Conservation (phyloP, 37 sponge, comb jelly and placozoan species). For the Chondrosia reniformis region DNA sequence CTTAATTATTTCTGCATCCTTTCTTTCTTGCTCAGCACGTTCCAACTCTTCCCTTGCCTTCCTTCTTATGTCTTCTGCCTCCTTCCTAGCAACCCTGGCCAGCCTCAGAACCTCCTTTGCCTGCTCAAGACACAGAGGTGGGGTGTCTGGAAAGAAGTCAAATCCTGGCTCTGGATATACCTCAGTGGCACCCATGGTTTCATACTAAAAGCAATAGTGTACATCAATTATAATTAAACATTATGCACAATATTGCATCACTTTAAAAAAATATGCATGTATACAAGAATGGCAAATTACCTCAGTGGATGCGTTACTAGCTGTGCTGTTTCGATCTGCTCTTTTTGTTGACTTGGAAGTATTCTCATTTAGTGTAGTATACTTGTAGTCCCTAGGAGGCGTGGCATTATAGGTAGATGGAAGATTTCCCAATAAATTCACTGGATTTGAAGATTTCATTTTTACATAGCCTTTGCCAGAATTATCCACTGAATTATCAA, state of each 20-base stretch:
- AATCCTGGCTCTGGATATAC: not conserved
- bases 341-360: not conserved
- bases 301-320: too few species aligned
- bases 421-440: not conserved
- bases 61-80: conserved; percentile 60
- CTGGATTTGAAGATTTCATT: not conserved
- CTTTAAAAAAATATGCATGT: too few species aligned
- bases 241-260: too few species aligned
- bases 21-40: conserved; percentile 57
- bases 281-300: too few species aligned
- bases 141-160: conserved; percentile 11
- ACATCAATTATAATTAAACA: too few species aligned
- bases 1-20: conserved; percentile 60
- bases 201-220: too few species aligned
- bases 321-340: too few species aligned
- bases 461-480: not conserved
- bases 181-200: too few species aligned
- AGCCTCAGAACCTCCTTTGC: conserved; percentile 61
- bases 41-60: conserved; percentile 55
- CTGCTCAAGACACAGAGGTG: conserved; percentile 33
- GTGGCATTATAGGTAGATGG: not conserved
- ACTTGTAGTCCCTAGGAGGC: not conserved
- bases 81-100: conserved; percentile 47
- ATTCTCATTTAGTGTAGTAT: not conserved
- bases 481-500: too few species aligned